phyloP scores from a whole-genome alignment of 2,797 vertebrate species.

The Enteromius trimaculatus region DNA sequence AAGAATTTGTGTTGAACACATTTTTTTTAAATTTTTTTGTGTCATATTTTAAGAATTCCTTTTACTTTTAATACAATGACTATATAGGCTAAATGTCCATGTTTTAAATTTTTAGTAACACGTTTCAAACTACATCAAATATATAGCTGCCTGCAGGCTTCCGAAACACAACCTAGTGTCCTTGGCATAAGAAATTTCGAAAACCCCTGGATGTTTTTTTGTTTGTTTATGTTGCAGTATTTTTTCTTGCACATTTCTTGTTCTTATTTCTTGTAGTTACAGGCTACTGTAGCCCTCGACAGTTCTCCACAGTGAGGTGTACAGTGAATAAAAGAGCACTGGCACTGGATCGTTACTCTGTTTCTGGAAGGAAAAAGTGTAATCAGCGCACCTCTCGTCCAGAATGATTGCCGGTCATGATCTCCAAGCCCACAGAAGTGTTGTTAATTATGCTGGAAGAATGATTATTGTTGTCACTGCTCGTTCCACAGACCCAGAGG shows the following conservation, averaged over 20 bases:
- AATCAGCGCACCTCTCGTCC: constrained; percentile 27
- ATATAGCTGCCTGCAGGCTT: background rate
- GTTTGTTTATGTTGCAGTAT: background rate
- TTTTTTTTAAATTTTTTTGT: background rate
- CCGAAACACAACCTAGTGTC: background rate
- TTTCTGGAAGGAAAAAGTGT: constrained; percentile 11
- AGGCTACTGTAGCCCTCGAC: background rate
- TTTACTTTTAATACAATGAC: background rate
- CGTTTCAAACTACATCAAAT: background rate
- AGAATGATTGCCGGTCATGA: constrained; percentile 39
- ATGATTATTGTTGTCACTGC: constrained; percentile 34
- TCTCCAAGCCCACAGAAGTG: constrained; percentile 32
- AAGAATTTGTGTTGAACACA: background rate
- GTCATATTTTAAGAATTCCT: background rate
- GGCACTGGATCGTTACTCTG: constrained; percentile 4
- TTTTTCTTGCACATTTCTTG: background rate
- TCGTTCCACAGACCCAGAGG: constrained; percentile 29
- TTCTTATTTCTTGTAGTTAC: background rate
- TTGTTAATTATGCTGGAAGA: constrained; percentile 32
- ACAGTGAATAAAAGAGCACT: background rate
- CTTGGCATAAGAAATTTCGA: background rate
- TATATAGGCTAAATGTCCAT: background rate
- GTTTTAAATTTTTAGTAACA: background rate
- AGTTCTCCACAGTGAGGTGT: background rate
- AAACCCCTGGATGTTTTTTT: background rate